These are phyloP conservation scores for Dromiciops gliroides DNA, from an alignment of 2,113 vertebrate genomes.

Conservation along the genomic window DNA sequence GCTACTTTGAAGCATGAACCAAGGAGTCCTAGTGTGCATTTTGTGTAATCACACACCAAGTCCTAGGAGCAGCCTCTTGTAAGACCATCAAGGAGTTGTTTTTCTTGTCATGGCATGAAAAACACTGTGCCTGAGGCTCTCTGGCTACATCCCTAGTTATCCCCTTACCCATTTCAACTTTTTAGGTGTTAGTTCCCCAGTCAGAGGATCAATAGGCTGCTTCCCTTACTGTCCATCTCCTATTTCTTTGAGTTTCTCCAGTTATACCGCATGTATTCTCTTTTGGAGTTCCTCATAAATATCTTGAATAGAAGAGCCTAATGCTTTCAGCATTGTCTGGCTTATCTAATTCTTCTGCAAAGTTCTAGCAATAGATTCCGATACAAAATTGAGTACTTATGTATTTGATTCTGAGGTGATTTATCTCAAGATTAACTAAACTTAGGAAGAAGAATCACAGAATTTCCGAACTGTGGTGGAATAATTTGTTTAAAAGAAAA, in stretches of 20 bases:
- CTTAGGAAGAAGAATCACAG: background rate
- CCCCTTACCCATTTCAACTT: background rate
- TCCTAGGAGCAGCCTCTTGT: background rate
- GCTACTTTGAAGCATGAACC: background rate
- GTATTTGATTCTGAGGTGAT: background rate
- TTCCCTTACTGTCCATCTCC: background rate
- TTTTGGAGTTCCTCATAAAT: background rate
- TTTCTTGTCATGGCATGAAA: background rate
- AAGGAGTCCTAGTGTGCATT: background rate
- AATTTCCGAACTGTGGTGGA: background rate
- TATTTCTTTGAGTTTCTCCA: background rate
- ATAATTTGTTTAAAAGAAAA: background rate
- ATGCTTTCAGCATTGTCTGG: background rate
- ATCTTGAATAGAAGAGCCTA: background rate
- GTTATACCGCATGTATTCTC: background rate
- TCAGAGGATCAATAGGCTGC: background rate
- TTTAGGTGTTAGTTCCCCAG: background rate
- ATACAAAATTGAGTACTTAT: background rate
- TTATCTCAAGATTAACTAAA: background rate
- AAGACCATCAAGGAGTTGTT: background rate
- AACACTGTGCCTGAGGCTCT: background rate
- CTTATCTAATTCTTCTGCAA: background rate
- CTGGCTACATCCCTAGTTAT: background rate
- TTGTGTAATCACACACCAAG: background rate
- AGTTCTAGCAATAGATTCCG: background rate